A percentile compares a stretch with the other conserved stretches of the same genome.
Conservation (phyloP, 2,113 vertebrate species). For the Amphiprion ocellaris region DNA sequence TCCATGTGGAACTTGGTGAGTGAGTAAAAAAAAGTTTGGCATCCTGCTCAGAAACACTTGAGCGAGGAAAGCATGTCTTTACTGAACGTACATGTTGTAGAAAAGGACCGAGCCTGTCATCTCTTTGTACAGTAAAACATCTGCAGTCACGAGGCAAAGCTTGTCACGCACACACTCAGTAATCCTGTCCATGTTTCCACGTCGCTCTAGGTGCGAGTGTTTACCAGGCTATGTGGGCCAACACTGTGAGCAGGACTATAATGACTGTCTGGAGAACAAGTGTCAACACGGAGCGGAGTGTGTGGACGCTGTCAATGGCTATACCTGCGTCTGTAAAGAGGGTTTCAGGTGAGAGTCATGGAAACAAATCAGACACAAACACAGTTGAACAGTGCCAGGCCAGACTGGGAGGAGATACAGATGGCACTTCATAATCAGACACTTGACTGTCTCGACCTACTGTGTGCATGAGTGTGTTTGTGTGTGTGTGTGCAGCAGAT, state of each 20-base stretch:
- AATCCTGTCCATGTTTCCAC: constrained; percentile 33
- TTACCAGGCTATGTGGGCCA: constrained; percentile 93
- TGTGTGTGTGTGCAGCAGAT: constrained; percentile 57
- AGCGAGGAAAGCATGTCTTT: neutral
- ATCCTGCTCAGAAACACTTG: neutral
- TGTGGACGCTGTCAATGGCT: constrained; percentile 92
- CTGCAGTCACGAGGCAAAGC: constrained; percentile 10
- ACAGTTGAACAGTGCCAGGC: constrained; percentile 32
- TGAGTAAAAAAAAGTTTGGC: neutral
- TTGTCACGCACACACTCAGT: constrained; percentile 12
- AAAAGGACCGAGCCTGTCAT: neutral
- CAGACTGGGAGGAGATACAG: constrained; percentile 73
- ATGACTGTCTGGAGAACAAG: constrained; percentile 93
- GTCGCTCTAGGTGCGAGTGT: constrained; percentile 92
- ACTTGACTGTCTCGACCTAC: constrained; percentile 73
- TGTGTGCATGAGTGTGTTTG: constrained; percentile 35
- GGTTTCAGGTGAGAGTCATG: constrained; percentile 91
- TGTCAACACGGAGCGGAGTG: constrained; percentile 95
- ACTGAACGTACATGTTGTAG: neutral
- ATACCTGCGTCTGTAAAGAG: constrained; percentile 94
- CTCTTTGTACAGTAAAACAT: constrained; percentile 2
- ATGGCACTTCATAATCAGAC: constrained; percentile 79
- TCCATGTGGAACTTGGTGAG: neutral
- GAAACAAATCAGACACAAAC: constrained; percentile 33
- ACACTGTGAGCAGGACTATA: constrained; percentile 91